Conservation (phyloP, 1,140 invertebrate species). For the Laupala kohalensis region DNA sequence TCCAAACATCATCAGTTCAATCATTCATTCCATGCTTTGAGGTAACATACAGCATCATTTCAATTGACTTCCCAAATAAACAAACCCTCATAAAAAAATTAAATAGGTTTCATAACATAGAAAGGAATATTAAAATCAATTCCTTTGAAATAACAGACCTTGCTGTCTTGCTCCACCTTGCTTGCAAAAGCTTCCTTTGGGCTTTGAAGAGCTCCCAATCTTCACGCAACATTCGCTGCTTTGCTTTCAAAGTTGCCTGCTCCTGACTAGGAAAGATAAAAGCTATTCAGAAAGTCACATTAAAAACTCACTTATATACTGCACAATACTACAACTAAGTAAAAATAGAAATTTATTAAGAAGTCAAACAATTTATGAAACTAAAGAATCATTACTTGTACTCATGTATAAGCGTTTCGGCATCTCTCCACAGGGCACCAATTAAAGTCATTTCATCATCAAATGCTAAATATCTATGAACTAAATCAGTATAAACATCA, state of each 20-base stretch:
- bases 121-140: not conserved
- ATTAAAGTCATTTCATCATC: conserved; percentile 49
- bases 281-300: not conserved
- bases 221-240: conserved; percentile 38
- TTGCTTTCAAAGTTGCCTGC: conserved; percentile 34
- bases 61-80: not conserved
- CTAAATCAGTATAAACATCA: conserved; percentile 35
- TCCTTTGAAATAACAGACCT: conserved; percentile 7
- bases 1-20: not conserved
- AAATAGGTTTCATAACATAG: not conserved
- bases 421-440: conserved; percentile 40
- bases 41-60: not conserved
- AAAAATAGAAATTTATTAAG: not conserved
- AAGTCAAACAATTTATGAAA: not conserved
- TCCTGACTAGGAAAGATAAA: conserved; percentile 23
- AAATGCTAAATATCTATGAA: conserved; percentile 42
- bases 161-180: conserved; percentile 25
- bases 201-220: conserved; percentile 41
- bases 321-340: not conserved
- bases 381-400: conserved; percentile 32
- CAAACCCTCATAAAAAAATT: not conserved
- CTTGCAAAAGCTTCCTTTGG: conserved; percentile 33
- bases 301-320: not conserved
- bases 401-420: conserved; percentile 42
- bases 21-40: not conserved